Conservation (phyloP, 2,113 vertebrate genomes). For the Holacanthus passer region DNA sequence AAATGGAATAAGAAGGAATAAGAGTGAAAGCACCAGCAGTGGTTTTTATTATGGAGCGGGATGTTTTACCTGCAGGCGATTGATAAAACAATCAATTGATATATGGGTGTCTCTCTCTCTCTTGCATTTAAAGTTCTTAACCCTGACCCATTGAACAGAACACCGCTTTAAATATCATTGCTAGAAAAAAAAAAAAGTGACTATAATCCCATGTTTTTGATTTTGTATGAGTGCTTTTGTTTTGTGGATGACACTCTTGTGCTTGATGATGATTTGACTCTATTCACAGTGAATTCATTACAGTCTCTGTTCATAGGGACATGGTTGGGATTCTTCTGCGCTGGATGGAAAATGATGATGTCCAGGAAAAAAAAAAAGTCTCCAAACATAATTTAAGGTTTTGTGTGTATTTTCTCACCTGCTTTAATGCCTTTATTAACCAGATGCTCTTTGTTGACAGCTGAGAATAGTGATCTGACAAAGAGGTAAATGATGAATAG, state of each 20-base stretch:
- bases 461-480: background rate
- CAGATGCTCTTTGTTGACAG: background rate
- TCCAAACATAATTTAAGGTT: background rate
- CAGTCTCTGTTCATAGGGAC: background rate
- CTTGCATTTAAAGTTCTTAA: no score
- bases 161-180: no score
- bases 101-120: background rate
- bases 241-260: background rate
- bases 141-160: no score
- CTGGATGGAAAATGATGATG: constrained; percentile 10
- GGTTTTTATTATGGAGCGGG: background rate
- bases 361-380: background rate
- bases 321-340: background rate
- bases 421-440: background rate
- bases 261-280: background rate
- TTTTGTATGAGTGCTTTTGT: background rate
- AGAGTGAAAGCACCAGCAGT: background rate
- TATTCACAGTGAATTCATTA: background rate
- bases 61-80: background rate
- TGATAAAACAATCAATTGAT: background rate
- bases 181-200: no score
- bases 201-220: background rate
- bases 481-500: background rate
- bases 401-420: background rate
- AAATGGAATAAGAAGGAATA: background rate